Base-by-base conservation (phyloP, 2,113 vertebrate species). In the Hyperopisus bebe region DNA sequence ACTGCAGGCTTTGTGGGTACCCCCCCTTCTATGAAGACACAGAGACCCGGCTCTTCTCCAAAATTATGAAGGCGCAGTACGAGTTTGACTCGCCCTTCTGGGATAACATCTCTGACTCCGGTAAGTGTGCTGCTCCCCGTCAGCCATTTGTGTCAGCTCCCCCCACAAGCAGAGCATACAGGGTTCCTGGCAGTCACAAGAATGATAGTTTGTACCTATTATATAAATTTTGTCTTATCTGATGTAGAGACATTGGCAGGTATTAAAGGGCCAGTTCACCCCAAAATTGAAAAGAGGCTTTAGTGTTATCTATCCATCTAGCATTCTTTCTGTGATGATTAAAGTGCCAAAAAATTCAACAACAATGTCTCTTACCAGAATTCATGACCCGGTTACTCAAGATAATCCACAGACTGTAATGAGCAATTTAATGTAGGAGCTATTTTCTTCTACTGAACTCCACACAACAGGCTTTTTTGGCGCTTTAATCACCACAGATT, bases 81-180 rank as follows among this genome's bases (percentile, higher is more conserved):
- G 98, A 99, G 95, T 99, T 99, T 15, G 98, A 99, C 92, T 97
- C 98, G 21, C 98, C 98, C 0, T 99, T 99, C 94, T 99, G 98
- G 98, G 98, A 99, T 0, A 96, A 99, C 66, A 99, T 99, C 90
- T 99, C 98, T 0, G 97, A 97, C 74, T 99, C 98, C 91, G 98
- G 98, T 99, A 93, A 92, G 91, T 48, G 39, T 90, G 5, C 44
- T 50, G 11, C 19, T 24, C 44, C 21, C 47, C 1, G 6, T 21
- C 21, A 51, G 19, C 3, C 9, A 8, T 31, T 55, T 48, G 5
- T 44, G 4, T 10, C n/a, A 44, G 27, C 24, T 83, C 50, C 82
- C 13, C 21, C 51, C 0, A 35, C 51, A 77, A 39, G 13, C 35
- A 17, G 74, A 35, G 74, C 74, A 39, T 55, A 6, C 19, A 6